Conservation (phyloP, 2,797 vertebrate species). For the Pitangus sulphuratus region DNA sequence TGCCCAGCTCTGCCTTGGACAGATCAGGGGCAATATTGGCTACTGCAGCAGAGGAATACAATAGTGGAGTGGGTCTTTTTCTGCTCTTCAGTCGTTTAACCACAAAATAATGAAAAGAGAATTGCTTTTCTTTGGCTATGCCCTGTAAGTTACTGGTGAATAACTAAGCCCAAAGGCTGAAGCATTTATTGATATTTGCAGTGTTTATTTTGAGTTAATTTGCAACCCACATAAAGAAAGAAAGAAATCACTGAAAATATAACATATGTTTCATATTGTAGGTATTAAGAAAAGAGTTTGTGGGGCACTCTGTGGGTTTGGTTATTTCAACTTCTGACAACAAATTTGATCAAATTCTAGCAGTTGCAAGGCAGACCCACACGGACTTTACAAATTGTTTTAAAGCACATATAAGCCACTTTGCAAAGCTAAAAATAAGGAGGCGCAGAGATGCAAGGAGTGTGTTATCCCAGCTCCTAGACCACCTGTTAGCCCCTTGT, state of each 20-base stretch:
- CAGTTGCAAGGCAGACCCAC: not conserved
- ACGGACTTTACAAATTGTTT: not conserved
- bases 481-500: not conserved
- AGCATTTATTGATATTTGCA: slow-evolving; percentile 12
- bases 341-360: not conserved
- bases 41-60: not conserved
- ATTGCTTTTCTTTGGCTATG: not conserved
- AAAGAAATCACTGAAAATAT: not conserved
- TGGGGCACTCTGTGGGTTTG: not conserved
- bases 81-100: not conserved
- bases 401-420: not conserved
- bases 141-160: not conserved
- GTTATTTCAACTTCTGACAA: not conserved
- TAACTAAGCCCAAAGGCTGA: slow-evolving; percentile 5
- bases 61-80: not conserved
- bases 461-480: not conserved
- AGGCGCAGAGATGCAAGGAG: not conserved
- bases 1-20: not conserved
- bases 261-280: not conserved
- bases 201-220: slow-evolving; percentile 19
- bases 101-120: not conserved
- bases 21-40: not conserved
- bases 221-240: not conserved
- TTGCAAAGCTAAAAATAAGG: not conserved
- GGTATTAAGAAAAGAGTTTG: not conserved